These are phyloP conservation scores for Polyommatus icarus DNA, from an alignment of 2,888 invertebrate genomes.

Conservation along the genomic window DNA sequence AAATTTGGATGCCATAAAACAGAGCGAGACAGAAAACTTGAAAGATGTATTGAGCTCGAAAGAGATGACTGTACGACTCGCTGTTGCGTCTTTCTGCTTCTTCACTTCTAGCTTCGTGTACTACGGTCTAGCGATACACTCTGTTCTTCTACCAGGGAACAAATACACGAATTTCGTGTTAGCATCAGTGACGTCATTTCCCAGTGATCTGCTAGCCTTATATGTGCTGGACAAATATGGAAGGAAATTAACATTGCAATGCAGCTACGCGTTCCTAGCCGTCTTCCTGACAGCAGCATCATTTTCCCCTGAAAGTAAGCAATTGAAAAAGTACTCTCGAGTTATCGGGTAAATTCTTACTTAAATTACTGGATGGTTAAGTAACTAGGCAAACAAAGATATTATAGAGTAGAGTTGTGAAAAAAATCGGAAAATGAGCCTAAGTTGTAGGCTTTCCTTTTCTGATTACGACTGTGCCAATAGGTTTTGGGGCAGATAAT, in stretches of 20 bases:
- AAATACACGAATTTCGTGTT: slow-evolving; percentile 66
- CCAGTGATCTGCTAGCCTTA: slow-evolving; percentile 61
- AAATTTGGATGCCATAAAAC: slow-evolving; percentile 56
- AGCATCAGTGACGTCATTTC: slow-evolving; percentile 59
- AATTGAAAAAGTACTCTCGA: not conserved
- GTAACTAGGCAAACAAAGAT: too few species aligned
- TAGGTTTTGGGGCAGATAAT: too few species aligned
- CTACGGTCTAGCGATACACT: slow-evolving; percentile 60
- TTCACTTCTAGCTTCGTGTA: slow-evolving; percentile 66
- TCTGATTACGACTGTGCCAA: too few species aligned
- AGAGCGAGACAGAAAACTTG: slow-evolving; percentile 57
- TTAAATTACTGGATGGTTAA: too few species aligned
- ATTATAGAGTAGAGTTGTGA: too few species aligned
- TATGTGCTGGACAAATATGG: slow-evolving; percentile 60
- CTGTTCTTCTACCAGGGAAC: slow-evolving; percentile 62
- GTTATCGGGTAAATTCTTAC: too few species aligned
- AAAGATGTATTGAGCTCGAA: slow-evolving; percentile 59
- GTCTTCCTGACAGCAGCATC: slow-evolving; percentile 58
- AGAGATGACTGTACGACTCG: slow-evolving; percentile 59
- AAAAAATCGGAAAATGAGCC: too few species aligned
- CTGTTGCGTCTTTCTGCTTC: slow-evolving; percentile 59
- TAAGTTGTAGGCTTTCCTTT: too few species aligned
- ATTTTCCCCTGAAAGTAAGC: slow-evolving; percentile 61
- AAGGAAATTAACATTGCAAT: slow-evolving; percentile 57
- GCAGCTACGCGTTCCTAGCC: slow-evolving; percentile 56